These are phyloP conservation scores for Spodoptera picta DNA, from an alignment of 2,888 invertebrate species.

Conservation along the genomic window DNA sequence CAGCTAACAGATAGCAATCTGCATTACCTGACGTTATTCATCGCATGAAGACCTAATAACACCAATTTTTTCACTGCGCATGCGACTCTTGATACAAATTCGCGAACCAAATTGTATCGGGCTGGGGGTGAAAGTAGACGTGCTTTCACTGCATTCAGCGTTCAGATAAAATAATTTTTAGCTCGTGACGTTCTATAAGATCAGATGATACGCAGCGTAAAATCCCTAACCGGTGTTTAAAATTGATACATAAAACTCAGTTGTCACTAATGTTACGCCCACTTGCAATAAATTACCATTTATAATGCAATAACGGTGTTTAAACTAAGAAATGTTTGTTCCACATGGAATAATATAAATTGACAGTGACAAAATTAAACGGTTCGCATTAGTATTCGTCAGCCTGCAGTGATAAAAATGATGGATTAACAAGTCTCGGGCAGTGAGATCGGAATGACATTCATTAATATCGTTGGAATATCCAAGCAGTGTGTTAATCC, in stretches of 20 bases:
- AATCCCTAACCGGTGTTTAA: slow-evolving; percentile 46
- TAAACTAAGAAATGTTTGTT: slow-evolving; percentile 36
- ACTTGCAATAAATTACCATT: slow-evolving; percentile 42
- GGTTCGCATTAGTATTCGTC: slow-evolving; percentile 44
- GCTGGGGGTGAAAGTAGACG: slow-evolving; percentile 75
- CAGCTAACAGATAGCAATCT: slow-evolving; percentile 62
- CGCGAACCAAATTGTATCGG: slow-evolving; percentile 73
- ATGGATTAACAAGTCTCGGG: slow-evolving; percentile 17
- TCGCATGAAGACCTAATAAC: slow-evolving; percentile 78
- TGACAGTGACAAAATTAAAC: slow-evolving; percentile 46
- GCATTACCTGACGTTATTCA: slow-evolving; percentile 68
- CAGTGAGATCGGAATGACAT: slow-evolving; percentile 3
- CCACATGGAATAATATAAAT: slow-evolving; percentile 40
- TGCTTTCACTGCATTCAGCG: slow-evolving; percentile 79
- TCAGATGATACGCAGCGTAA: slow-evolving; percentile 50
- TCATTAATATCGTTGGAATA: too few species aligned
- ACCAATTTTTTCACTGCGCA: slow-evolving; percentile 74
- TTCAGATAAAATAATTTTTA: slow-evolving; percentile 63
- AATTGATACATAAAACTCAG: slow-evolving; percentile 45
- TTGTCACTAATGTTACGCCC: slow-evolving; percentile 49
- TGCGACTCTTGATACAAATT: slow-evolving; percentile 80
- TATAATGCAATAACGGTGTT: slow-evolving; percentile 41
- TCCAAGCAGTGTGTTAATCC: slow-evolving; percentile 6
- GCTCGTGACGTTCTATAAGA: slow-evolving; percentile 58
- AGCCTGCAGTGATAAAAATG: slow-evolving; percentile 33